phyloP scores from a whole-genome alignment of 2,888 invertebrate genomes.

The Noctua pronuba region DNA sequence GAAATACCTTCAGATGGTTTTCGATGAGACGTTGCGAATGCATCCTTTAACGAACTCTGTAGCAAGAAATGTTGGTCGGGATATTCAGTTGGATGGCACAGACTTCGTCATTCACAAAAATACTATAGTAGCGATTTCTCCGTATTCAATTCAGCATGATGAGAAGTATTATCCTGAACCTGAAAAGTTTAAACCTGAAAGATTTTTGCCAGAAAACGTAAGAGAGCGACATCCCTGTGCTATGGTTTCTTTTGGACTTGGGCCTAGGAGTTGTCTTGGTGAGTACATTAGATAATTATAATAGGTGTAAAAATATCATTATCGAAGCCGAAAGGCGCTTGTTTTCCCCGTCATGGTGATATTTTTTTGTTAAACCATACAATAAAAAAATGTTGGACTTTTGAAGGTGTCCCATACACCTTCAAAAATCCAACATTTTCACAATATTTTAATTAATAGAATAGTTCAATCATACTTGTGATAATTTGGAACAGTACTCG shows the following conservation, averaged over 20 bases:
- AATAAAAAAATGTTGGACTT: too few relatives aligned
- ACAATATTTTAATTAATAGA: too few relatives aligned
- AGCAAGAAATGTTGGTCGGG: conserved; percentile 74
- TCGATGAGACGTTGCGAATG: conserved; percentile 74
- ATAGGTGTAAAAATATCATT: background rate
- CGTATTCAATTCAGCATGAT: conserved; percentile 84
- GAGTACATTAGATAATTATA: conserved; percentile 57
- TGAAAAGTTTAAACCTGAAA: conserved; percentile 85
- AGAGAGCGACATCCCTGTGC: conserved; percentile 77
- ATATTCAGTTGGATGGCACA: conserved; percentile 79
- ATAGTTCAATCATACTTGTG: background rate
- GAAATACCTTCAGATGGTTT: conserved; percentile 82
- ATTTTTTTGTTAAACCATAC: too few relatives aligned
- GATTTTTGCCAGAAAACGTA: conserved; percentile 81
- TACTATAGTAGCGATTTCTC: conserved; percentile 77
- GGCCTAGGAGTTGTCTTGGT: conserved; percentile 86
- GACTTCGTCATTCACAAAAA: conserved; percentile 78
- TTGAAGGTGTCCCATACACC: too few relatives aligned
- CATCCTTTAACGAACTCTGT: conserved; percentile 83
- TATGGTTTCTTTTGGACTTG: conserved; percentile 84
- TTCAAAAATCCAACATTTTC: too few relatives aligned
- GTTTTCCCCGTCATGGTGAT: too few relatives aligned
- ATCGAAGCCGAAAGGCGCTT: too few relatives aligned
- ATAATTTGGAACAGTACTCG: background rate
- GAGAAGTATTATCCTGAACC: conserved; percentile 84